phyloP scores from a whole-genome alignment of 2,113 vertebrate species.

The Diadophis punctatus region DNA sequence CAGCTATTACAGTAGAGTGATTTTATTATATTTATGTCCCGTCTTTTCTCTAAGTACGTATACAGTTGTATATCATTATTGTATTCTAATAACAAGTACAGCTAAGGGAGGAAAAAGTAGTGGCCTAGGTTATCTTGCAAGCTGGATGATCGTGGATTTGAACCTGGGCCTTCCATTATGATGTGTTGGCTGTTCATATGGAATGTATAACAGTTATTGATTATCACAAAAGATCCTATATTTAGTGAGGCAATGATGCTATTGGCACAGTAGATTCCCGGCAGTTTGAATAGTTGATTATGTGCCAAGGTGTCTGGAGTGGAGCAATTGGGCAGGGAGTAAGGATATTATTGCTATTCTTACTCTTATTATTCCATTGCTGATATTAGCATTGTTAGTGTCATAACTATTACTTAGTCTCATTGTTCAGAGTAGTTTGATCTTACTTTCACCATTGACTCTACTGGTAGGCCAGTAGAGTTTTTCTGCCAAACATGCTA shows the following conservation, averaged over 20 bases:
- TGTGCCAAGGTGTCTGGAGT: background rate
- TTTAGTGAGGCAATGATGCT: background rate
- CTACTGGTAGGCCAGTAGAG: background rate
- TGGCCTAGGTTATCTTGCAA: background rate
- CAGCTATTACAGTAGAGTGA: background rate
- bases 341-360: background rate
- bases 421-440: background rate
- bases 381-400: background rate
- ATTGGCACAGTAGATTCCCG: background rate
- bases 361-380: background rate
- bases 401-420: background rate
- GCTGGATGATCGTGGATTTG: background rate
- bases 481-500: background rate
- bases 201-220: background rate
- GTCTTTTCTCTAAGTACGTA: background rate
- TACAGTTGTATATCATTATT: background rate
- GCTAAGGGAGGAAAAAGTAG: background rate
- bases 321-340: background rate
- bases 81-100: background rate
- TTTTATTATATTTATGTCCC: background rate
- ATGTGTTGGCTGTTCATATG: background rate
- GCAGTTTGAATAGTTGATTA: background rate
- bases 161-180: background rate
- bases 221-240: background rate
- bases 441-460: background rate